Percentiles rank a stretch among this genome's conserved stretches.
These are phyloP conservation scores for Astatotilapia flaviijosephi DNA, from an alignment of 2,113 vertebrate genomes.

Conservation along the genomic window DNA sequence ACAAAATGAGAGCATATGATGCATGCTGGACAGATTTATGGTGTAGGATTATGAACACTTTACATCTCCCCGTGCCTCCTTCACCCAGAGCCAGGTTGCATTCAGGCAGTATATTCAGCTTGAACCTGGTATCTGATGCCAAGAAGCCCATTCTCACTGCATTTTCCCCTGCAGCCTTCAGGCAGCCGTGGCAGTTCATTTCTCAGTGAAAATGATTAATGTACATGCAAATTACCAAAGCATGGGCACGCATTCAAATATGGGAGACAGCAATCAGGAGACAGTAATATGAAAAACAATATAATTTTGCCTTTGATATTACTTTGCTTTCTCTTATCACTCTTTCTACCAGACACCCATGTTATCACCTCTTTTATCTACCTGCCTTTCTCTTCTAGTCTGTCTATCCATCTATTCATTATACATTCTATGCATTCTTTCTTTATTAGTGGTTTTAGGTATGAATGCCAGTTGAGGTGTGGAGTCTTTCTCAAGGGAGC, in stretches of 20 bases:
- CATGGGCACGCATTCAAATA: conserved; percentile 65
- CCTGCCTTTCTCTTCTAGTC: neutral
- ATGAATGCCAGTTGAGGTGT: conserved; percentile 48
- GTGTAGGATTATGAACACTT: conserved; percentile 62
- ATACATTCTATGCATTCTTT: conserved; percentile 46
- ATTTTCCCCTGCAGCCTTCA: conserved; percentile 43
- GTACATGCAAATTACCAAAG: conserved; percentile 66
- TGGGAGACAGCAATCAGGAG: conserved; percentile 61
- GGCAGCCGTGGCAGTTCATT: conserved; percentile 58
- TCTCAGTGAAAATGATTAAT: conserved; percentile 69
- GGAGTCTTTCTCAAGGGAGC: conserved; percentile 29
- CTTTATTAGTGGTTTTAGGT: conserved; percentile 24
- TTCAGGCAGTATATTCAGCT: conserved; percentile 58
- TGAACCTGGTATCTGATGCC: conserved; percentile 51
- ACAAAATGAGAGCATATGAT: conserved; percentile 60
- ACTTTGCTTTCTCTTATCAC: conserved; percentile 29
- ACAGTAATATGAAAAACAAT: conserved; percentile 61
- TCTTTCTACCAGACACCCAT: conserved; percentile 18
- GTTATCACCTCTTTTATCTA: conserved; percentile 35
- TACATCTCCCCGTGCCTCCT: conserved; percentile 50
- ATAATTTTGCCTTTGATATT: conserved; percentile 53
- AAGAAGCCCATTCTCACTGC: conserved; percentile 38
- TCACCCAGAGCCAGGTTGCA: conserved; percentile 51
- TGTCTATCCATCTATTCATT: conserved; percentile 12
- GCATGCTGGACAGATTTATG: conserved; percentile 63